Conservation (phyloP, 23 tunicate genomes). For the Ascidia mentula region DNA sequence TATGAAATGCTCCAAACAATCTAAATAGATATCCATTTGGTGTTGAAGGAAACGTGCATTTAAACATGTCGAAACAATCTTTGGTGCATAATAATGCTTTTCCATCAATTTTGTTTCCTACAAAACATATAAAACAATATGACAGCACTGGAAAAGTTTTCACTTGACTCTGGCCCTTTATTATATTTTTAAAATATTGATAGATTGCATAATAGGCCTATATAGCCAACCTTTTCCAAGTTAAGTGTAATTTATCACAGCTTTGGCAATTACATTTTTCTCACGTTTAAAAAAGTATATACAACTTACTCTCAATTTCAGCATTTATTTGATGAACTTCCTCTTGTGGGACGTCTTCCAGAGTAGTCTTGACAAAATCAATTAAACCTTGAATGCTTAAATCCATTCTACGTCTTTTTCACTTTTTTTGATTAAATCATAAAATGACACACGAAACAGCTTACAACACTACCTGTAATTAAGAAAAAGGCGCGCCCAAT, state of each 20-base stretch:
- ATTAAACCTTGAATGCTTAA: neutral
- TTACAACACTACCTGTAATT: conserved; percentile 1
- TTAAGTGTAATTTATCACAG: no score
- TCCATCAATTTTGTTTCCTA: conserved; percentile 5
- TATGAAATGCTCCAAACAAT: neutral
- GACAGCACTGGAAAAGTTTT: neutral
- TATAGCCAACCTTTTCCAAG: no score
- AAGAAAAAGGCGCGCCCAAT: neutral
- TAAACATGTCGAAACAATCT: neutral
- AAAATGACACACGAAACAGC: neutral
- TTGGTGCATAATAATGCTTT: conserved; percentile 5
- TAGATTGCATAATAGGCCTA: no score
- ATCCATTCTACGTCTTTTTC: neutral
- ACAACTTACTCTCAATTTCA: neutral
- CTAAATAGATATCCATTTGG: neutral
- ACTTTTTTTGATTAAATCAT: neutral
- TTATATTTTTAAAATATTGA: no score
- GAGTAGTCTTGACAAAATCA: neutral
- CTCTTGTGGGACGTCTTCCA: neutral
- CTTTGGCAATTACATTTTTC: no score
- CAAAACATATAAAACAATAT: neutral
- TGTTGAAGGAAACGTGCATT: neutral
- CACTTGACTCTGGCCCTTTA: no score
- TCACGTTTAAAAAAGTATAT: neutral
- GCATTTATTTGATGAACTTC: neutral